Evolutionary conservation across 2,797 vertebrate genomes (phyloP).

Genomic region (Heteromormyrus szaboi): DNA sequence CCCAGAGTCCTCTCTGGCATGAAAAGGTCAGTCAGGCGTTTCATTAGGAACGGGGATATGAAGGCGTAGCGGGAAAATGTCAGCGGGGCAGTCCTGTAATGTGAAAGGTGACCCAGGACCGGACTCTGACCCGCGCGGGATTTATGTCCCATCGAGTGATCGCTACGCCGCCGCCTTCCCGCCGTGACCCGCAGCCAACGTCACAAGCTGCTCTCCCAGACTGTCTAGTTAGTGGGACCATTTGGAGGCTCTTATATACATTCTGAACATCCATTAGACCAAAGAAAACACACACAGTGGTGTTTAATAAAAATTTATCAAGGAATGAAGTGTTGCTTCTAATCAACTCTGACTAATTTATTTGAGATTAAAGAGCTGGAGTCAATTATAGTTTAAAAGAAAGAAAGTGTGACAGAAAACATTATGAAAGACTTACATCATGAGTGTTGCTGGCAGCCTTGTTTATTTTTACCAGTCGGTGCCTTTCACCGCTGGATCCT

Average conservation of each 20-base stretch:
- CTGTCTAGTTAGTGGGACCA: neutral
- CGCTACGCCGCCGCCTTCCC: neutral
- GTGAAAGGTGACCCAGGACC: neutral
- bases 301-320: neutral
- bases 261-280: neutral
- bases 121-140: neutral
- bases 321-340: constrained; percentile 6
- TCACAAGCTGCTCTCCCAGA: neutral
- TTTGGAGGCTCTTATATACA: neutral
- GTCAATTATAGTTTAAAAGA: constrained; percentile 13
- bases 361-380: constrained; percentile 12
- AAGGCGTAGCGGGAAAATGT: neutral
- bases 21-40: neutral
- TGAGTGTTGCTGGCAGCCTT: neutral
- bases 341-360: constrained; percentile 13
- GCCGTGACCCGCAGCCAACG: neutral
- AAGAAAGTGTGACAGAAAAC: constrained; percentile 11
- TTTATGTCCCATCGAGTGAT: neutral
- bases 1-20: constrained; percentile 5
- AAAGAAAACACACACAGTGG: neutral
- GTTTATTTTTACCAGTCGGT: neutral
- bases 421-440: constrained; percentile 13
- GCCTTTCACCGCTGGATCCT: neutral
- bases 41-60: neutral
- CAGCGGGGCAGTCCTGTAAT: neutral